phyloP scores from a whole-genome alignment of 1,140 invertebrate species.

The Leptinotarsa lineolata region DNA sequence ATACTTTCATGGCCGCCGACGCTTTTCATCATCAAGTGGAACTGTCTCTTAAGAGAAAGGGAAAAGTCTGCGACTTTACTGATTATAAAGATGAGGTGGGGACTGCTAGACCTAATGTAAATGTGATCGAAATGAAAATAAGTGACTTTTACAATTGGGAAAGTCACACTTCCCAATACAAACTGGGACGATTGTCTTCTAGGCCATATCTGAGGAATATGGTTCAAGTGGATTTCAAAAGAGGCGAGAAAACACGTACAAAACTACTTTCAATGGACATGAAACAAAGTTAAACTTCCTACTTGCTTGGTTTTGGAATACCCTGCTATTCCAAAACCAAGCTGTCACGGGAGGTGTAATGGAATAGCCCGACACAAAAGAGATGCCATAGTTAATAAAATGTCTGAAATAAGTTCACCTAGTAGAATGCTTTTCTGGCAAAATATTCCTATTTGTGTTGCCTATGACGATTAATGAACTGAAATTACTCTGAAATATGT shows the following conservation, averaged over 20 bases:
- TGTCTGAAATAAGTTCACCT: too few relatives aligned
- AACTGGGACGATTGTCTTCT: conserved; percentile 18
- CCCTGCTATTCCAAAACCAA: too few relatives aligned
- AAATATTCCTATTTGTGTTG: too few relatives aligned
- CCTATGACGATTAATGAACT: too few relatives aligned
- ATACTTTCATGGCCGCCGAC: conserved; percentile 29
- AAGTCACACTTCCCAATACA: conserved; percentile 31
- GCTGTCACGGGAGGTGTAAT: too few relatives aligned
- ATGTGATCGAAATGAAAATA: conserved; percentile 12
- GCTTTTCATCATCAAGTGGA: conserved; percentile 28
- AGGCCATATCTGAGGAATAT: background rate
- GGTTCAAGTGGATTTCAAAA: background rate
- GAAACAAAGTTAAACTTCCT: too few relatives aligned
- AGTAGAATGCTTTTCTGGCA: too few relatives aligned
- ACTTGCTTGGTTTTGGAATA: too few relatives aligned
- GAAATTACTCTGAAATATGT: too few relatives aligned
- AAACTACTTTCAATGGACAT: too few relatives aligned
- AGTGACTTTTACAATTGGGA: conserved; percentile 28
- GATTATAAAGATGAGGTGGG: background rate
- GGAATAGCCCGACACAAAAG: too few relatives aligned
- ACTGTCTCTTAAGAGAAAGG: conserved; percentile 22
- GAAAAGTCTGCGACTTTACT: background rate
- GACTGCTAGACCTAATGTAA: conserved; percentile 26
- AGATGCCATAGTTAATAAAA: too few relatives aligned
- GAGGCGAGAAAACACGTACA: background rate